These are phyloP conservation scores for Spongilla lacustris DNA, from an alignment of 37 sponge, comb jelly and placozoan genomes.

Conservation along the genomic window DNA sequence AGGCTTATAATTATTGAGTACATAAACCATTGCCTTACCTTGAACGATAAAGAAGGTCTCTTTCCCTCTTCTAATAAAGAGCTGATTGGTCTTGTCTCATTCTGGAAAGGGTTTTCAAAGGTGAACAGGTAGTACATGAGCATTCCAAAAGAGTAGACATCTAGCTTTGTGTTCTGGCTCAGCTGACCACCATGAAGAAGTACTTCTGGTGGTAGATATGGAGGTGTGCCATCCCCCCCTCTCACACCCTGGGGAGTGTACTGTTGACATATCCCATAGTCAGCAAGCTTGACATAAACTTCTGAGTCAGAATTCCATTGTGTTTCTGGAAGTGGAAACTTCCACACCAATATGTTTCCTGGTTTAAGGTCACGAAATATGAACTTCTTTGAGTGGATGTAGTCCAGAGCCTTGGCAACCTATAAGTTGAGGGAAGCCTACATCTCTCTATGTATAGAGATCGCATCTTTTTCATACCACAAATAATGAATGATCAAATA, in stretches of 20 bases:
- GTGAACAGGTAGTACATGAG: slow-evolving; percentile 73
- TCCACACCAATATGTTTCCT: slow-evolving; percentile 82
- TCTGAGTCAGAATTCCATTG: slow-evolving; percentile 41
- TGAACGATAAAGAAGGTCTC: slow-evolving; percentile 57
- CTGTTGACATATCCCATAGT: slow-evolving; percentile 86
- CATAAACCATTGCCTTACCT: too few species aligned
- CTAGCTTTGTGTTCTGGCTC: slow-evolving; percentile 69
- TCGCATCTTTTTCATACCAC: too few species aligned
- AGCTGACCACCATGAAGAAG: slow-evolving; percentile 54
- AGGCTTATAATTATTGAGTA: too few species aligned
- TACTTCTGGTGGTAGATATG: slow-evolving; percentile 84
- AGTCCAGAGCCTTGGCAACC: slow-evolving; percentile 77
- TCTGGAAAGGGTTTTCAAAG: slow-evolving; percentile 60
- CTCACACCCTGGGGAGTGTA: slow-evolving; percentile 71
- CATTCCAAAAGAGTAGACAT: slow-evolving; percentile 84
- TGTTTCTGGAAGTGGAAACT: slow-evolving; percentile 63
- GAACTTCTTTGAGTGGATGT: slow-evolving; percentile 75
- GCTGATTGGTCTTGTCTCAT: slow-evolving; percentile 22
- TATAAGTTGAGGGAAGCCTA: slow-evolving; percentile 2
- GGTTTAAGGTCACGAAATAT: slow-evolving; percentile 89
- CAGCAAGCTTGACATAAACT: slow-evolving; percentile 77
- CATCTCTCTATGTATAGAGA: too few species aligned
- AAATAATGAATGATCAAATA: too few species aligned
- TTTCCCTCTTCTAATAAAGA: slow-evolving; percentile 38
- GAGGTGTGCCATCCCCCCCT: slow-evolving; percentile 66